These are phyloP conservation scores for Leptopterna dolabrata DNA, from an alignment of 2,888 invertebrate species.

Conservation along the genomic window DNA sequence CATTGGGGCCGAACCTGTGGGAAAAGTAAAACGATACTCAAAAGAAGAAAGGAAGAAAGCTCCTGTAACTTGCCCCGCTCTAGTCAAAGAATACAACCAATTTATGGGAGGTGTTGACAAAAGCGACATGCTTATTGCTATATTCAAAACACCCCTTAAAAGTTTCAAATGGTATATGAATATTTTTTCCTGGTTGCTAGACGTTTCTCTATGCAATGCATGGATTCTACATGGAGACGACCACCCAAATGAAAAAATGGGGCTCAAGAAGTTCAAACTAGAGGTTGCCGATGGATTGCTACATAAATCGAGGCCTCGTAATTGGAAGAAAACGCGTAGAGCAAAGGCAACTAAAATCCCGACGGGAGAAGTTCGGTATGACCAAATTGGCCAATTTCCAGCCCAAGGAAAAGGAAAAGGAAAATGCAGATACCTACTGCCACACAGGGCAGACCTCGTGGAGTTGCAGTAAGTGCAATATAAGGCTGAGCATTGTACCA, in stretches of 20 bases:
- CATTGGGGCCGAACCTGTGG: too few species aligned
- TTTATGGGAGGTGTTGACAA: too few species aligned
- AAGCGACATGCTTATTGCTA: too few species aligned
- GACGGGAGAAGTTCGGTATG: not conserved
- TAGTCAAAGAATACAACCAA: too few species aligned
- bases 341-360: not conserved
- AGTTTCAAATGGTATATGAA: slow-evolving; percentile 29
- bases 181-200: slow-evolving; percentile 29
- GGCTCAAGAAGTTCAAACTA: slow-evolving; percentile 13
- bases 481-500: not conserved
- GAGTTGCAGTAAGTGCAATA: not conserved
- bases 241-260: not conserved
- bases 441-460: slow-evolving; percentile 3
- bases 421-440: slow-evolving; percentile 24
- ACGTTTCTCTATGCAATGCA: slow-evolving; percentile 21
- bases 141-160: slow-evolving; percentile 32
- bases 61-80: too few species aligned
- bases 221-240: slow-evolving; percentile 1
- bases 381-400: slow-evolving; percentile 1
- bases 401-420: not conserved
- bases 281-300: slow-evolving; percentile 21
- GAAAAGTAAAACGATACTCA: too few species aligned
- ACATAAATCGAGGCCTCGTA: not conserved
- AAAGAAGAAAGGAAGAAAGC: too few species aligned
- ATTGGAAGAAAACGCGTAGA: not conserved